phyloP scores from a whole-genome alignment of 2,888 invertebrate species.

The Dimorphilus gyrociliatus region DNA sequence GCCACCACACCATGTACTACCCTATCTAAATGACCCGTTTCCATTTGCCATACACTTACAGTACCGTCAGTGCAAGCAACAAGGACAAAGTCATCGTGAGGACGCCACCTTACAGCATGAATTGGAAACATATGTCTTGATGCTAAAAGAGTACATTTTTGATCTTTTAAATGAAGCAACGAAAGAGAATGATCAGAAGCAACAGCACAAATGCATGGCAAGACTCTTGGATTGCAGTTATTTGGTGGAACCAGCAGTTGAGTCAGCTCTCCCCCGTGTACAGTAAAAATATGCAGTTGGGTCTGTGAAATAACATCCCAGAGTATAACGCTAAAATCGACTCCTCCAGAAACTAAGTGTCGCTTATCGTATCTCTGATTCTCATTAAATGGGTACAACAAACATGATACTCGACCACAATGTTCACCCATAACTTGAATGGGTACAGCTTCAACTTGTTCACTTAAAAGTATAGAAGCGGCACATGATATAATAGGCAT shows the following conservation, averaged over 20 bases:
- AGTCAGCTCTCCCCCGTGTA: conserved; percentile 91
- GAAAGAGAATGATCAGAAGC: conserved; percentile 96
- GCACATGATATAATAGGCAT: conserved; percentile 84
- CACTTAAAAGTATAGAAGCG: too few relatives aligned
- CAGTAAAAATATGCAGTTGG: conserved; percentile 80
- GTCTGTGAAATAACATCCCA: conserved; percentile 86
- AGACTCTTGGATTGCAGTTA: conserved; percentile 58
- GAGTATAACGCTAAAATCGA: conserved; percentile 88
- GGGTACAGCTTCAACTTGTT: too few relatives aligned
- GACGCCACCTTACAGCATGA: conserved; percentile 84
- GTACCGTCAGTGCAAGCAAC: conserved; percentile 93
- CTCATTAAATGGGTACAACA: conserved; percentile 82
- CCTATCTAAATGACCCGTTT: conserved; percentile 85
- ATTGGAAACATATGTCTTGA: conserved; percentile 88
- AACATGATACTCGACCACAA: conserved; percentile 77
- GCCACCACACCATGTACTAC: conserved; percentile 87
- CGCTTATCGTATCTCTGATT: conserved; percentile 45
- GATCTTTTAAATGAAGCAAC: conserved; percentile 70
- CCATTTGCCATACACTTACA: conserved; percentile 99
- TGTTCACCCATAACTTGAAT: conserved; percentile 49
- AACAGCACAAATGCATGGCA: conserved; percentile 86
- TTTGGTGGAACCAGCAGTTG: conserved; percentile 85
- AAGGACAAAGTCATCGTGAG: conserved; percentile 91
- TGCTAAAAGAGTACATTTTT: conserved; percentile 84
- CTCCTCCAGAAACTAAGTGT: conserved; percentile 71